These are phyloP conservation scores for Cryptoprocta ferox DNA, from an alignment of 2,797 vertebrate genomes.

Conservation along the genomic window DNA sequence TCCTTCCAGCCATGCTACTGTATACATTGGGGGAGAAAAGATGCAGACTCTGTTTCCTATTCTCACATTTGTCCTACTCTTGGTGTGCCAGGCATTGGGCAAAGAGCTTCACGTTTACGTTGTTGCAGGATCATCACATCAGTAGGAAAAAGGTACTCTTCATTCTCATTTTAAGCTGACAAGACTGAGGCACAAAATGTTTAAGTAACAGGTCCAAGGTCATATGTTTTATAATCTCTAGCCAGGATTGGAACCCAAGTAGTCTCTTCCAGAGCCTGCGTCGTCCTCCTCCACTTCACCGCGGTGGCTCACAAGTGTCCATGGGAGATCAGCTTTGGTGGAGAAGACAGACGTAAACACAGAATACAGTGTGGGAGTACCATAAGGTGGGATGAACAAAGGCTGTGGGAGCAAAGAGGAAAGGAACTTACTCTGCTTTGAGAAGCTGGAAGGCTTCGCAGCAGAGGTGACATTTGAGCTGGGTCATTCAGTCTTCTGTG, in stretches of 20 bases:
- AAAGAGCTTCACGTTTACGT: not conserved
- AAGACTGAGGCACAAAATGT: not conserved
- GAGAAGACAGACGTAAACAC: constrained; percentile 23
- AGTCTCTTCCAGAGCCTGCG: not conserved
- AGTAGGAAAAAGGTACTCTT: not conserved
- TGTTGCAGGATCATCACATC: not conserved
- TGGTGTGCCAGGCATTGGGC: not conserved
- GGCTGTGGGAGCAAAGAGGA: constrained; percentile 50
- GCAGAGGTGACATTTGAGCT: constrained; percentile 80
- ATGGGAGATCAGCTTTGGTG: not conserved
- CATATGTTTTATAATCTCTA: not conserved
- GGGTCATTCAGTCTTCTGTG: constrained; percentile 60
- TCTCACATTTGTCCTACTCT: not conserved
- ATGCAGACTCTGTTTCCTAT: not conserved
- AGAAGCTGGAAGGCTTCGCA: constrained; percentile 48
- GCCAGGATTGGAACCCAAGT: not conserved
- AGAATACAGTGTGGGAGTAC: not conserved
- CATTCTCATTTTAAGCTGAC: not conserved
- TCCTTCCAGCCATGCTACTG: not conserved
- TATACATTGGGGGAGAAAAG: not conserved
- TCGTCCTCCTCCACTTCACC: not conserved
- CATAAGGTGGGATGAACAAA: not conserved
- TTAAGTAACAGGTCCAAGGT: not conserved
- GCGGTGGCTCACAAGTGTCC: not conserved
- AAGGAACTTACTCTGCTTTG: constrained; percentile 27